These are phyloP conservation scores for Subacronicta megacephala DNA, from an alignment of 2,888 invertebrate species.

Conservation along the genomic window DNA sequence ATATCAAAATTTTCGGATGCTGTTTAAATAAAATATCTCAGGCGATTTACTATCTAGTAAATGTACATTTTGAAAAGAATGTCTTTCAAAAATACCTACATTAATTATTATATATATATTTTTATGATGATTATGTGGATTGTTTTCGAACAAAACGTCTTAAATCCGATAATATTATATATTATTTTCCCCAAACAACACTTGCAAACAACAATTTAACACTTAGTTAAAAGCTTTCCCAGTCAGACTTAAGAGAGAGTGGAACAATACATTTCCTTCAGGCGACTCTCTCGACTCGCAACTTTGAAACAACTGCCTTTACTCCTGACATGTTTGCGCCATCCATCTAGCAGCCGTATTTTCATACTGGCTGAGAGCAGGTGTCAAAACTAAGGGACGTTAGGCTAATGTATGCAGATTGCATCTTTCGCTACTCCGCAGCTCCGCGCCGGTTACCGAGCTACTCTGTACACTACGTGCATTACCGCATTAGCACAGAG, in stretches of 20 bases:
- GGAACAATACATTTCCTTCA: slow-evolving; percentile 66
- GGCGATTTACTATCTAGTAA: too few species aligned
- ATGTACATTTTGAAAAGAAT: too few species aligned
- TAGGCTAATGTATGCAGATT: slow-evolving; percentile 89
- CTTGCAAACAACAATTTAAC: slow-evolving; percentile 63
- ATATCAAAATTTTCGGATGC: too few species aligned
- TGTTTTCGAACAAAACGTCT: background rate
- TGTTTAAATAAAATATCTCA: too few species aligned
- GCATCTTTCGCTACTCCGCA: slow-evolving; percentile 81
- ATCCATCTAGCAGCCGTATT: slow-evolving; percentile 78
- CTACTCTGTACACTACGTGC: slow-evolving; percentile 59
- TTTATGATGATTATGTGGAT: background rate
- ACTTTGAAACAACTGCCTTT: slow-evolving; percentile 76
- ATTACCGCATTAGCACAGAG: slow-evolving; percentile 72
- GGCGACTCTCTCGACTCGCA: slow-evolving; percentile 65
- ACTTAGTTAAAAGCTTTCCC: slow-evolving; percentile 68
- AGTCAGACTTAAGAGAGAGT: slow-evolving; percentile 60
- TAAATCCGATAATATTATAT: slow-evolving; percentile 19
- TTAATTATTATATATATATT: too few species aligned
- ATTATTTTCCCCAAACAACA: slow-evolving; percentile 51
- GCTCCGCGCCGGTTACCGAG: slow-evolving; percentile 58
- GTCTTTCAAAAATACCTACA: too few species aligned
- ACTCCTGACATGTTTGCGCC: slow-evolving; percentile 83
- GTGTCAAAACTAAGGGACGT: slow-evolving; percentile 88
- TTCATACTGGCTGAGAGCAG: slow-evolving; percentile 79